Percentiles rank a stretch among this genome's conserved stretches.
Conservation (phyloP, 2,888 invertebrate species). For the Hipparchia semele region DNA sequence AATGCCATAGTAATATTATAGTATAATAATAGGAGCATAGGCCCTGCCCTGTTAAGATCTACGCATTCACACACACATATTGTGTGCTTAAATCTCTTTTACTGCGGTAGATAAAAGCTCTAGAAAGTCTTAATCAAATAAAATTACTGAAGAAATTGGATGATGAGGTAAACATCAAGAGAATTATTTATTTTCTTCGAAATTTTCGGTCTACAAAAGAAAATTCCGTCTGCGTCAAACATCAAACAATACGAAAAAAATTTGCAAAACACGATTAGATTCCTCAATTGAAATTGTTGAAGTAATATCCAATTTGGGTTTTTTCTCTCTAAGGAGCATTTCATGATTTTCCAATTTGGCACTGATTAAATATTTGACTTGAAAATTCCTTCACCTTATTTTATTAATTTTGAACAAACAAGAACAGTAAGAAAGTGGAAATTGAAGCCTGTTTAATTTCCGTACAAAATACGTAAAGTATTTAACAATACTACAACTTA, state of each 20-base stretch:
- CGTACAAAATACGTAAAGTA: no score
- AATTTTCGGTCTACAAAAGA: slow-evolving; percentile 5
- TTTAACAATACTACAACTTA: no score
- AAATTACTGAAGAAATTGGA: neutral
- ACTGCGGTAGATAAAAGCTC: neutral
- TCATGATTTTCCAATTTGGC: neutral
- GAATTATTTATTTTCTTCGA: slow-evolving; percentile 3
- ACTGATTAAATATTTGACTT: slow-evolving; percentile 4
- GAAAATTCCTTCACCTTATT: neutral
- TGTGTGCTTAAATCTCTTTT: neutral
- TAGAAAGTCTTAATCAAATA: neutral
- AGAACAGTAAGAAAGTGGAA: no score
- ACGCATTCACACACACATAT: no score
- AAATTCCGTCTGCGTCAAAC: neutral
- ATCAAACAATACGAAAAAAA: neutral
- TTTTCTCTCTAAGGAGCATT: neutral
- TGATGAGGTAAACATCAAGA: neutral
- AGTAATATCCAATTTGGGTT: neutral
- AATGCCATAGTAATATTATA: no score
- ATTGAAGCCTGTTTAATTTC: no score
- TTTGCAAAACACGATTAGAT: neutral
- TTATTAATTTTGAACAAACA: no score
- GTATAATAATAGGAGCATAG: no score
- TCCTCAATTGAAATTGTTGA: neutral
- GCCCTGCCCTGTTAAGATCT: no score